A percentile compares a stretch with the other conserved stretches of the same genome.
phyloP scores from a whole-genome alignment of 2,113 vertebrate species.

The Romanogobio albipinnatus region DNA sequence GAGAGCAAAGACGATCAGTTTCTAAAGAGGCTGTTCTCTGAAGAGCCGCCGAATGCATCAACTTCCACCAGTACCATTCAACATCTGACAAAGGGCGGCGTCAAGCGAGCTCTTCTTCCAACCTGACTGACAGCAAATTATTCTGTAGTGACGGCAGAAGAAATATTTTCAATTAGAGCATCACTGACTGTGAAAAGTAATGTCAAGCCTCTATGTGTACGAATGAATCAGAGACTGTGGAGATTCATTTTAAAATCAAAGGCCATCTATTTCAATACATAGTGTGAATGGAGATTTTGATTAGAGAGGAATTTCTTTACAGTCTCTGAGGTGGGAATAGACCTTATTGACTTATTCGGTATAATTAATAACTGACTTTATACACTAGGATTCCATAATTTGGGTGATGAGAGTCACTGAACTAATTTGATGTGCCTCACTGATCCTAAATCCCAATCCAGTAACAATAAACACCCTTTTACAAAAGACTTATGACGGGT shows the following conservation, averaged over 20 bases:
- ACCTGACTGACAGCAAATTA: conserved; percentile 44
- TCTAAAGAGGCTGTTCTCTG: conserved; percentile 36
- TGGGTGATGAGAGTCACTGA: conserved; percentile 1
- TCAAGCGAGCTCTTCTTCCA: conserved; percentile 20
- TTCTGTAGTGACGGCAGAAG: not conserved
- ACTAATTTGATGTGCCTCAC: not conserved
- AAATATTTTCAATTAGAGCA: conserved; percentile 42
- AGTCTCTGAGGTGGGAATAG: not conserved
- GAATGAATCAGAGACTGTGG: conserved; percentile 15
- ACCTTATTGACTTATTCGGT: not conserved
- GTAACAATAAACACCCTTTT: conserved; percentile 15
- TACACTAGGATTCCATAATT: not conserved
- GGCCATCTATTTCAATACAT: not conserved
- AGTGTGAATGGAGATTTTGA: conserved; percentile 30
- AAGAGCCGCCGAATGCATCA: conserved; percentile 20
- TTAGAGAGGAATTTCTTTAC: conserved; percentile 21
- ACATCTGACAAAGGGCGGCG: not conserved
- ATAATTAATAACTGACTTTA: conserved; percentile 17
- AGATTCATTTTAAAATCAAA: conserved; percentile 26
- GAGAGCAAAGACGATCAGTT: conserved; percentile 12
- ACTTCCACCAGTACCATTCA: not conserved
- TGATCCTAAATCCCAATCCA: conserved; percentile 34
- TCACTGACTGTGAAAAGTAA: conserved; percentile 28
- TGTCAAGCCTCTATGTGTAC: not conserved
- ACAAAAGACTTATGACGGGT: not conserved